Conservation (phyloP, 2,888 invertebrate genomes). For the Anticlea derivata region DNA sequence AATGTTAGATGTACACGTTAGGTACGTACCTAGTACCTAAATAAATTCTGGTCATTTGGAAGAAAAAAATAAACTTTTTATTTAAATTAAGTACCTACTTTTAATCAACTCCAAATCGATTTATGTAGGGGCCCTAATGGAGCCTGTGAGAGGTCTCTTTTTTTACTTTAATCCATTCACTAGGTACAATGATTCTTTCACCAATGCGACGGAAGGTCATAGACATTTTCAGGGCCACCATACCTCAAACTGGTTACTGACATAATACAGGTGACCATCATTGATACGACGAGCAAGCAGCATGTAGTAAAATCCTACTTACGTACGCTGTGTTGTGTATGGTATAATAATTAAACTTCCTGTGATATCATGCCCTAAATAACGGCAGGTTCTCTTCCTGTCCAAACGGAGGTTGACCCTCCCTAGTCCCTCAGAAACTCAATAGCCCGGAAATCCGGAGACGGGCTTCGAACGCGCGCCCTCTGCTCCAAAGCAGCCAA, state of each 20-base stretch:
- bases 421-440: slow-evolving; percentile 54
- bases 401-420: slow-evolving; percentile 42
- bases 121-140: too few species aligned
- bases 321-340: too few species aligned
- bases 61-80: not conserved
- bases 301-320: too few species aligned
- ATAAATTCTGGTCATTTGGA: slow-evolving; percentile 5
- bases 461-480: slow-evolving; percentile 54
- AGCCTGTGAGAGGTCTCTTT: too few species aligned
- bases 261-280: too few species aligned
- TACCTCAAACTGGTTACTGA: too few species aligned
- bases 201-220: too few species aligned
- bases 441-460: slow-evolving; percentile 73
- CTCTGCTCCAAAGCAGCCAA: slow-evolving; percentile 43
- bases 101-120: too few species aligned
- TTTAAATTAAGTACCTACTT: not conserved
- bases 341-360: not conserved
- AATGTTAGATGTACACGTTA: not conserved
- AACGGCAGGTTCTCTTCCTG: slow-evolving; percentile 50
- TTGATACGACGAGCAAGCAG: too few species aligned
- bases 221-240: too few species aligned
- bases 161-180: too few species aligned
- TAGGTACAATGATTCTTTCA: too few species aligned
- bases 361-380: not conserved
- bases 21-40: not conserved